Base-by-base conservation (phyloP, 2,797 vertebrate species). In the Muscicapa striata region DNA sequence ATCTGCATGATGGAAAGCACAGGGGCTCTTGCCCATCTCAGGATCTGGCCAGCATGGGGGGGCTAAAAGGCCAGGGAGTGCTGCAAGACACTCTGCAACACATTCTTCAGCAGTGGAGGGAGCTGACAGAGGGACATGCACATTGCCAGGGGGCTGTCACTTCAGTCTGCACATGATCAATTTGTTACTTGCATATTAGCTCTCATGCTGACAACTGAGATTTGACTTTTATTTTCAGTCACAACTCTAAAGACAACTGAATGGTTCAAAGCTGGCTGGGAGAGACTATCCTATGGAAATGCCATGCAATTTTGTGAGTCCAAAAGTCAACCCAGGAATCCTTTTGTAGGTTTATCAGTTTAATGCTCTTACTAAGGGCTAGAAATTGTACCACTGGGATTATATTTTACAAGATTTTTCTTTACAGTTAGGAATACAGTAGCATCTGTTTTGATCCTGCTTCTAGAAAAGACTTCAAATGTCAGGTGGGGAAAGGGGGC, bases 271-370 rank as follows among this genome's bases (percentile, higher is more conserved):
- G 79, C 20, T 57, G 46, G 24, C 46, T 62, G 57, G 59, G 69
- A 83, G 29, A 78, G 32, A 69, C 55, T 81, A 19, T 41, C n/a
- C 24, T 81, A 4, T 84, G 55, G 73, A 93, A 94, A 82, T 79
- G 22, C 48, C 13, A 55, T 73, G 76, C 41, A 76, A 22, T 89
- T 95, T 80, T 69, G 8, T 83, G 73, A 84, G 55, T 95, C 46
- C 76, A 67, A 69, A 93, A 96, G 92, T 95, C 85, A 93, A 40
- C 23, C 26, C 19, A 63, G 55, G 68, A 66, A 73, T 93, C 11
- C 15, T 75, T 93, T 86, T 61, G 16, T 74, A 36, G 45, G 45
- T 88, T 86, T 81, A 57, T 88, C 43, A 63, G 59, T 91, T 94
- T 76, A 91, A 84, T 84, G 45, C 27, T 43, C 22, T 91, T 79